phyloP scores from a whole-genome alignment of 1,140 invertebrate genomes.

The Schlechtendalia chinensis region DNA sequence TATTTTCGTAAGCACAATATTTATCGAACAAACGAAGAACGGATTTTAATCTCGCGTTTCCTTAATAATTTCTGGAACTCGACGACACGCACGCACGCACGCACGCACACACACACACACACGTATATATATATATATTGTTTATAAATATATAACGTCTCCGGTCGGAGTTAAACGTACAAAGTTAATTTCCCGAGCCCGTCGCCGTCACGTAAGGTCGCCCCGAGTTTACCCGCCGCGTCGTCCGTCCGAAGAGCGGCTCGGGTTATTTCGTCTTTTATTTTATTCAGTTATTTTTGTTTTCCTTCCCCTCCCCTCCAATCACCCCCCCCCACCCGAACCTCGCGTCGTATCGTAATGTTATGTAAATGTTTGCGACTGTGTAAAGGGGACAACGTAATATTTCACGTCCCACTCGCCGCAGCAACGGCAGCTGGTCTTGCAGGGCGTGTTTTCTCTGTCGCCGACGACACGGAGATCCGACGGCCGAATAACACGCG shows the following conservation, averaged over 20 bases:
- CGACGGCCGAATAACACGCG: background rate
- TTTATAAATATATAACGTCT: too few relatives aligned
- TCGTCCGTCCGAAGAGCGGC: too few relatives aligned
- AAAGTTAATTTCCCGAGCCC: background rate
- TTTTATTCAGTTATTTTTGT: background rate
- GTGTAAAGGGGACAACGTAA: conserved; percentile 33
- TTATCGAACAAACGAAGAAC: background rate
- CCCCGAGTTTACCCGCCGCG: background rate
- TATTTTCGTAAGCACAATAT: background rate
- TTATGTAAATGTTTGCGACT: conserved; percentile 41
- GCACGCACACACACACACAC: too few relatives aligned
- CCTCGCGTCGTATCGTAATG: too few relatives aligned
- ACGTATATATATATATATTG: too few relatives aligned
- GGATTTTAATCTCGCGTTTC: background rate
- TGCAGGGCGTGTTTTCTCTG: conserved; percentile 33
- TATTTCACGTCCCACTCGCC: conserved; percentile 19
- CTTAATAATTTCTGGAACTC: background rate
- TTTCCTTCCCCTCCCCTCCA: too few relatives aligned
- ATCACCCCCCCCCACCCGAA: too few relatives aligned
- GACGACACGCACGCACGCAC: background rate
- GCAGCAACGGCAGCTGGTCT: too few relatives aligned
- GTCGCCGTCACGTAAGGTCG: conserved; percentile 19
- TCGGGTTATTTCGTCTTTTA: background rate
- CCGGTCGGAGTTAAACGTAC: too few relatives aligned
- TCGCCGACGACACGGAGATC: conserved; percentile 29